These are phyloP conservation scores for Gerris buenoi DNA, from an alignment of 1,140 invertebrate species.

Conservation along the genomic window DNA sequence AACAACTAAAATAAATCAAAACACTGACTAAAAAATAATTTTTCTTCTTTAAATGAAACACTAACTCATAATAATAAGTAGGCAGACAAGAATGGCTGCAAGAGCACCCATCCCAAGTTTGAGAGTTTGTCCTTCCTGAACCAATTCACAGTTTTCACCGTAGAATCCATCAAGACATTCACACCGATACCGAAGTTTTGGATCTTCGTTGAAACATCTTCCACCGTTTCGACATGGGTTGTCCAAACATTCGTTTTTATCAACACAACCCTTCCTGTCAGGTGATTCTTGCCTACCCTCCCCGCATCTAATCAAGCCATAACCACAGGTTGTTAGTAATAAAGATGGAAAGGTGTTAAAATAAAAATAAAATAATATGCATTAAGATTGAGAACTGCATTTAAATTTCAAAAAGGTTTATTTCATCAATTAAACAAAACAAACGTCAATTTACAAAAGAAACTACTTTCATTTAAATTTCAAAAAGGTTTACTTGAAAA, in stretches of 20 bases:
- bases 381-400: too few species aligned
- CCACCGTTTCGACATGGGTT: conserved; percentile 82
- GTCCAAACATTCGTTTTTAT: conserved; percentile 86
- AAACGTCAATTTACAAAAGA: too few species aligned
- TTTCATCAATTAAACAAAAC: too few species aligned
- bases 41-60: not conserved
- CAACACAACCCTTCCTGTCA: conserved; percentile 78
- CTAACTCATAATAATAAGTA: conserved; percentile 57
- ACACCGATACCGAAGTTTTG: conserved; percentile 62
- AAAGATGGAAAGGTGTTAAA: too few species aligned
- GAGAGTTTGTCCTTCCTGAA: conserved; percentile 80
- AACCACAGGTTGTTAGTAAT: too few species aligned
- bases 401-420: too few species aligned
- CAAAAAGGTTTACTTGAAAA: too few species aligned
- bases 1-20: not conserved
- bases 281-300: conserved; percentile 74
- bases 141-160: conserved; percentile 83
- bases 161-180: conserved; percentile 80
- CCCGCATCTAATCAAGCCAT: conserved; percentile 50
- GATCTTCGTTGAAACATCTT: conserved; percentile 75
- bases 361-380: too few species aligned
- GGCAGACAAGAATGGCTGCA: conserved; percentile 82
- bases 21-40: not conserved
- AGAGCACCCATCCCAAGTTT: conserved; percentile 85
- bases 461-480: too few species aligned